Conservation (phyloP, 2,888 invertebrate genomes). For the Argyresthia albistria region DNA sequence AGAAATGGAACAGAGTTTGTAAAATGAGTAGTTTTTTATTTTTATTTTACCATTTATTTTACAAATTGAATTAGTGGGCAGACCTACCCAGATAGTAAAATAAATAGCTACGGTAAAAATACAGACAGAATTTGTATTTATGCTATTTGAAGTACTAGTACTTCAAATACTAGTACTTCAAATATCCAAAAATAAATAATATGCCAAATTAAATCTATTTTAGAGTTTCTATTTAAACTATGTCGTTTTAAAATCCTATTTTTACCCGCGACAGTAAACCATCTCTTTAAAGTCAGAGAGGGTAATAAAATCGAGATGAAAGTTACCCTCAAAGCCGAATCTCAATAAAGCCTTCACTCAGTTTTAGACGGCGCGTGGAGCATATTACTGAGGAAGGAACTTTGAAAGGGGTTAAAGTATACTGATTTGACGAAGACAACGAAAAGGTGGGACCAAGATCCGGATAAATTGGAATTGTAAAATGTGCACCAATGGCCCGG, state of each 20-base stretch:
- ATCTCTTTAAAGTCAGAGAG: conserved; percentile 11
- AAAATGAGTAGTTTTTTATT: too few relatives aligned
- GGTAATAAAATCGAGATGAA: conserved; percentile 39
- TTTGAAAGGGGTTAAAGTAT: conserved; percentile 59
- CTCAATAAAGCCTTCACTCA: conserved; percentile 42
- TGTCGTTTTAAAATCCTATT: not conserved
- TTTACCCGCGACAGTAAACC: not conserved
- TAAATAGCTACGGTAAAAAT: too few relatives aligned
- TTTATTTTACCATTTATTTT: too few relatives aligned
- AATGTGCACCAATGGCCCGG: conserved; percentile 1
- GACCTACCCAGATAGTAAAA: too few relatives aligned
- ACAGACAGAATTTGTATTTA: too few relatives aligned
- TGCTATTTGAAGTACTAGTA: too few relatives aligned
- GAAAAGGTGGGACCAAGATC: conserved; percentile 54
- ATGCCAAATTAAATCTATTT: too few relatives aligned
- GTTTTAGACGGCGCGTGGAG: conserved; percentile 27
- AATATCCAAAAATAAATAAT: too few relatives aligned
- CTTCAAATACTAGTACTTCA: too few relatives aligned
- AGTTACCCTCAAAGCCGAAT: conserved; percentile 46
- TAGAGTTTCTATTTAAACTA: too few relatives aligned
- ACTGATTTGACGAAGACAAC: conserved; percentile 53
- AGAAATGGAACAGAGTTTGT: too few relatives aligned
- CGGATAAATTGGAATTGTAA: conserved; percentile 14
- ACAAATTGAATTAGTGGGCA: too few relatives aligned
- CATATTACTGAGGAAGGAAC: conserved; percentile 48